Percentiles rank a stretch among this genome's conserved stretches.
Evolutionary conservation across 30 jellyfish, hydroid and myxozoan genomes (phyloP).

Genomic region (Morbakka virulenta): DNA sequence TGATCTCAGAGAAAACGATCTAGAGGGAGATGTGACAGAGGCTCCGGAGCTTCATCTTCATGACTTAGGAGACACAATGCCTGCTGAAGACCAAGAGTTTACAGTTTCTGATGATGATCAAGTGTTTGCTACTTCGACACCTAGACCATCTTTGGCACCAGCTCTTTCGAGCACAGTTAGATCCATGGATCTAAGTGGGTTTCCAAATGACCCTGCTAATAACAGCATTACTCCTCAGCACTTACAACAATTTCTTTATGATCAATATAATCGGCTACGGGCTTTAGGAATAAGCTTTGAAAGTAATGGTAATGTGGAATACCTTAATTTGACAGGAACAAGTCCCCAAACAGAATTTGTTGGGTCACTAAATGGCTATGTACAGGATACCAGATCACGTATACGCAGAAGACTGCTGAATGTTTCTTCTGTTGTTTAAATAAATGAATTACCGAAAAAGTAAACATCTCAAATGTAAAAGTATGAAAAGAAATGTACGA

Average conservation of each 20-base stretch:
- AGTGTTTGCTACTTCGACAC: not conserved
- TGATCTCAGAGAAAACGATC: no score
- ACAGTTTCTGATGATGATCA: not conserved
- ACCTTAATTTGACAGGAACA: no score
- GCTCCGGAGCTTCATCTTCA: no score
- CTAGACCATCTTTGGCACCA: not conserved
- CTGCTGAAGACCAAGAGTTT: no score
- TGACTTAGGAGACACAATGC: no score
- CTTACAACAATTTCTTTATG: not conserved
- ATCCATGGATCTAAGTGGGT: no score
- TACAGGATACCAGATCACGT: not conserved
- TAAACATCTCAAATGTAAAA: no score
- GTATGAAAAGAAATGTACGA: no score
- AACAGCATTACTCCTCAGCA: not conserved
- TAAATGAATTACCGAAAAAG: no score
- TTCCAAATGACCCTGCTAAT: not conserved
- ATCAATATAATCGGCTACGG: not conserved
- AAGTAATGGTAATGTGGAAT: not conserved
- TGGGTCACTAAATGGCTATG: not conserved
- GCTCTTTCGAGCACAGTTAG: not conserved
- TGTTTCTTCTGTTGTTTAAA: not conserved
- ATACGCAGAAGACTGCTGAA: not conserved
- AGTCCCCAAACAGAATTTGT: not conserved
- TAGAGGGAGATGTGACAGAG: no score
- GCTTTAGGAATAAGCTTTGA: not conserved